A percentile compares a stretch with the other conserved stretches of the same genome.
phyloP scores from a whole-genome alignment of 2,797 vertebrate species.

The Cossypha dichroa region DNA sequence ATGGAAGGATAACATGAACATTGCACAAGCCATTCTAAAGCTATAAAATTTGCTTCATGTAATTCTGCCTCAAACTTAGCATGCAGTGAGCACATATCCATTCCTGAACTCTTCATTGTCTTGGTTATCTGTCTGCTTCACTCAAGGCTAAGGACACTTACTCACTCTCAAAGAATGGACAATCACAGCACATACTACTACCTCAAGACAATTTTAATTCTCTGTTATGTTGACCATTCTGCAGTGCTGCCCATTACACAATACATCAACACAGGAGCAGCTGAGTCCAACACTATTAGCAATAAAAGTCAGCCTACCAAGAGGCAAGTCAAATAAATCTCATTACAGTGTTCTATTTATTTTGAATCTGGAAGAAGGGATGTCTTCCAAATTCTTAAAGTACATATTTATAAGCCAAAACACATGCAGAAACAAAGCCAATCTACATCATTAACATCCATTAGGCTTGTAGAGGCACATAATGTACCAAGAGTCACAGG shows the following conservation, averaged over 20 bases:
- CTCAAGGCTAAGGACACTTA: neutral
- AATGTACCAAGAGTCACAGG: neutral
- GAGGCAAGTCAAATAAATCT: neutral
- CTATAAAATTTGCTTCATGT: neutral
- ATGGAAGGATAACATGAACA: neutral
- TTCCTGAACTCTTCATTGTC: neutral
- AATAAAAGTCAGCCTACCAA: neutral
- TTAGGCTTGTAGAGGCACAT: neutral
- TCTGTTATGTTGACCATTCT: neutral
- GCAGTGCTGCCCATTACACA: neutral
- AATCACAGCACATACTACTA: neutral
- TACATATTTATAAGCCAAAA: neutral
- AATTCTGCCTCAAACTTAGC: neutral
- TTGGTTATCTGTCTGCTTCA: neutral
- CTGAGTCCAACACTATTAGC: neutral
- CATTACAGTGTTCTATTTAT: neutral
- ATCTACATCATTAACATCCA: neutral
- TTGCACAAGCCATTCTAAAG: neutral
- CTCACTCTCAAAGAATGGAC: neutral
- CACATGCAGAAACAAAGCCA: neutral
- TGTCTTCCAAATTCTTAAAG: neutral
- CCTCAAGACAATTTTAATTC: neutral
- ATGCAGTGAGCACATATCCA: neutral
- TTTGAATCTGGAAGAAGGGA: neutral
- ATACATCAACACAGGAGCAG: neutral